Evolutionary conservation across 2,888 invertebrate species (phyloP).

Genomic region (Auanema sp.): DNA sequence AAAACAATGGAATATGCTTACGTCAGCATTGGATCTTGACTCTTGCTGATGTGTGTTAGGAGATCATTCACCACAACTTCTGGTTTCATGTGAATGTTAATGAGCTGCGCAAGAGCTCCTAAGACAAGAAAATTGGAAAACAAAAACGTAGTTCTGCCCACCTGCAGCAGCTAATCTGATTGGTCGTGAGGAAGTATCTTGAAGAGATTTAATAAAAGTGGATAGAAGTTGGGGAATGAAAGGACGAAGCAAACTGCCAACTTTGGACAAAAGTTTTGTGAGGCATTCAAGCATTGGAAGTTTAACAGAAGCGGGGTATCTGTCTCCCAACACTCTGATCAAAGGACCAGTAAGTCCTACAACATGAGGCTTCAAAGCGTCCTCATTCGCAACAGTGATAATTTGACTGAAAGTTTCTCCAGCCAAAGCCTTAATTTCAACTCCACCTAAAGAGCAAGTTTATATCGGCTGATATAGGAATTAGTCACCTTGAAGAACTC

Average conservation of each 20-base stretch:
- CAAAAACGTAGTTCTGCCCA: background rate
- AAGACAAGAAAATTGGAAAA: background rate
- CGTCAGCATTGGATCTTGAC: conserved; percentile 81
- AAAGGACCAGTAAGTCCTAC: conserved; percentile 96
- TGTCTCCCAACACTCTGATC: conserved; percentile 86
- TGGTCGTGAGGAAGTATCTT: conserved; percentile 73
- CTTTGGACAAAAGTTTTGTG: conserved; percentile 87
- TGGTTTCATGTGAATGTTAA: conserved; percentile 82
- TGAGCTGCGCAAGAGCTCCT: conserved; percentile 37
- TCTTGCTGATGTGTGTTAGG: conserved; percentile 78
- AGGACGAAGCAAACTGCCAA: conserved; percentile 90
- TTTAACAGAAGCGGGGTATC: conserved; percentile 87
- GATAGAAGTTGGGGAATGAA: conserved; percentile 98
- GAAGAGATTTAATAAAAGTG: conserved; percentile 91
- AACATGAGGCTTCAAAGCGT: conserved; percentile 74
- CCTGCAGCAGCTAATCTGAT: conserved; percentile 48
- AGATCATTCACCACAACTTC: conserved; percentile 93
- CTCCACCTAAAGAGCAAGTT: conserved; percentile 75
- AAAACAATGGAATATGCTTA: conserved; percentile 55
- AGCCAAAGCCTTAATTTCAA: conserved; percentile 92
- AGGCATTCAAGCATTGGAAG: conserved; percentile 92
- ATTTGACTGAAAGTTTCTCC: conserved; percentile 85
- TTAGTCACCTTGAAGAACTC: conserved; percentile 72
- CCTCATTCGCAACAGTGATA: conserved; percentile 68
- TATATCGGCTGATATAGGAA: background rate